phyloP scores from a whole-genome alignment of 2,888 invertebrate species.

The Patella depressa region DNA sequence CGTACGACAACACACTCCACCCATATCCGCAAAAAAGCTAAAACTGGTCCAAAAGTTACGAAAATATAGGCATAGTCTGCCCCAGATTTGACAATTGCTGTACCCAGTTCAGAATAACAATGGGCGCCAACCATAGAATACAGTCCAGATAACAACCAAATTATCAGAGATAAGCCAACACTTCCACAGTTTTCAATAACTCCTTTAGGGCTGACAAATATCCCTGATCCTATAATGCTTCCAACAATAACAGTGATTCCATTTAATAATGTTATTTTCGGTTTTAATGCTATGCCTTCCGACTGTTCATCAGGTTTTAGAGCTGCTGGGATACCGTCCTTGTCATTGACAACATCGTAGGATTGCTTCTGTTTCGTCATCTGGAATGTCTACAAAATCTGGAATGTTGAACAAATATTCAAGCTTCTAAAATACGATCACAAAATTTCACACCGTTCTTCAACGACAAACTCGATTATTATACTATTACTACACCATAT shows the following conservation, averaged over 20 bases:
- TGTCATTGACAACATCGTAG: neutral
- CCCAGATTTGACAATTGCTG: conserved; percentile 81
- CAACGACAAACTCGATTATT: no score
- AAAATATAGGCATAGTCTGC: conserved; percentile 99
- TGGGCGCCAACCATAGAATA: conserved; percentile 98
- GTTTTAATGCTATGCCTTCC: conserved; percentile 81
- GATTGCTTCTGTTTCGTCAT: neutral
- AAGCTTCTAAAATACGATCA: no score
- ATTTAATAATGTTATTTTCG: conserved; percentile 93
- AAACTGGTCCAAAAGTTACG: conserved; percentile 97
- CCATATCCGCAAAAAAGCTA: conserved; percentile 97
- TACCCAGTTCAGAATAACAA: conserved; percentile 97
- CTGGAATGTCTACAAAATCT: no score
- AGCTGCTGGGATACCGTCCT: conserved; percentile 1
- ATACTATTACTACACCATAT: no score
- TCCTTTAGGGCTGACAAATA: conserved; percentile 95
- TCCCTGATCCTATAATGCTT: conserved; percentile 96
- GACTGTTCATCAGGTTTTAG: neutral
- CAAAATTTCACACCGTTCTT: no score
- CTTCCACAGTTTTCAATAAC: conserved; percentile 91
- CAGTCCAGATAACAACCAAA: conserved; percentile 89
- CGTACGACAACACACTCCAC: conserved; percentile 98
- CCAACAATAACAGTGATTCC: conserved; percentile 97
- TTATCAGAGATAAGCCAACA: conserved; percentile 91
- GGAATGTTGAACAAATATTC: no score